Percentiles rank a stretch among this genome's conserved stretches.
These are phyloP conservation scores for Branchellion lobata DNA, from an alignment of 2,888 invertebrate species.

Conservation along the genomic window DNA sequence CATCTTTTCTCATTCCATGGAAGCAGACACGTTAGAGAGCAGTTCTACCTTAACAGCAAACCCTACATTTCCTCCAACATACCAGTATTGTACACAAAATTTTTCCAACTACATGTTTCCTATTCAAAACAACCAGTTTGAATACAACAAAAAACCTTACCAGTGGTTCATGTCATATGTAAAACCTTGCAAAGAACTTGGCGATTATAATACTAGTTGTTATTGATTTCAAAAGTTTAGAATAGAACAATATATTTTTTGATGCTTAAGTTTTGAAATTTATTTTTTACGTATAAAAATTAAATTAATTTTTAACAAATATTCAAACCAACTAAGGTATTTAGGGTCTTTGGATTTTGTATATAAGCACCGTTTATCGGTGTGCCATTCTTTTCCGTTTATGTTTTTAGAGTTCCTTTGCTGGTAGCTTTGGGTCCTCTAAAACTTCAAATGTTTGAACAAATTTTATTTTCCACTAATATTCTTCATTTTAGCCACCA, in stretches of 20 bases:
- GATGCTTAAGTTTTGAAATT: too few relatives aligned
- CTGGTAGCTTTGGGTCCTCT: too few relatives aligned
- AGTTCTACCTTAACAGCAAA: constrained; percentile 8
- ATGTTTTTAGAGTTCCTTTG: too few relatives aligned
- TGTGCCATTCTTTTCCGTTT: too few relatives aligned
- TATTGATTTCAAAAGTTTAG: not conserved
- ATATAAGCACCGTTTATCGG: too few relatives aligned
- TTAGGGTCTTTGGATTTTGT: too few relatives aligned
- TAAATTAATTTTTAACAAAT: not conserved
- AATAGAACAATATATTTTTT: not conserved
- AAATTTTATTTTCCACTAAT: too few relatives aligned
- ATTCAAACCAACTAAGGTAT: too few relatives aligned
- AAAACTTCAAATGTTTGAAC: too few relatives aligned
- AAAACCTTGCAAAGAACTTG: not conserved
- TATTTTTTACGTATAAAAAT: too few relatives aligned
- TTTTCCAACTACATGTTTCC: constrained; percentile 15
- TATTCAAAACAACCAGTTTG: not conserved
- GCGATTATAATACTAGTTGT: not conserved
- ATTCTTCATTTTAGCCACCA: constrained; percentile 7
- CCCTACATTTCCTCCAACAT: not conserved
- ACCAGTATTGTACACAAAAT: constrained; percentile 1
- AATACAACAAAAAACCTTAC: constrained; percentile 35
- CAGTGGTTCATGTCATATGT: constrained; percentile 30
- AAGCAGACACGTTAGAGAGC: not conserved
- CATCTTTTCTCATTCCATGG: not conserved